Conservation (phyloP, 1,140 invertebrate genomes). For the Oncopeltus fasciatus region DNA sequence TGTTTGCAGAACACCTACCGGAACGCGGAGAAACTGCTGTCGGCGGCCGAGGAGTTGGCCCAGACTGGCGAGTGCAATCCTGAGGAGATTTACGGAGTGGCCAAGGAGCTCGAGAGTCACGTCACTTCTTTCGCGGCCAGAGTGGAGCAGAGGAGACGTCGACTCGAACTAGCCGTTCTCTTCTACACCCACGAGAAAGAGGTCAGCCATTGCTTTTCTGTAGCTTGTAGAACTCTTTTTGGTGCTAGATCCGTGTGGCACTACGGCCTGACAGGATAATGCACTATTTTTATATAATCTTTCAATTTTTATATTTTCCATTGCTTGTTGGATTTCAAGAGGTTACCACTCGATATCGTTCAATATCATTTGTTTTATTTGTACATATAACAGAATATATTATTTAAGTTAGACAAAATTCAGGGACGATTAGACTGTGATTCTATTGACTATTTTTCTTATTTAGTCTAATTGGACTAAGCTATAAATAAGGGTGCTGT, state of each 20-base stretch:
- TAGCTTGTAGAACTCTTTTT: neutral
- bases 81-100: conserved; percentile 86
- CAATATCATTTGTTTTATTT: neutral
- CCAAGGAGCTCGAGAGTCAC: conserved; percentile 79
- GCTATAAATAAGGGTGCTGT: too few species aligned
- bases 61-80: conserved; percentile 91
- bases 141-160: conserved; percentile 77
- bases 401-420: too few species aligned
- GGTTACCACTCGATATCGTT: neutral
- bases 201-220: conserved; percentile 35
- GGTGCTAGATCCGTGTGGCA: neutral
- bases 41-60: conserved; percentile 88
- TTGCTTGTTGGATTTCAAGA: neutral
- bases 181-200: conserved; percentile 95
- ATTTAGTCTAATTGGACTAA: too few species aligned
- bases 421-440: too few species aligned
- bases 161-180: conserved; percentile 82
- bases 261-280: neutral
- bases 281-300: too few species aligned
- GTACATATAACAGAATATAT: neutral
- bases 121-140: conserved; percentile 84
- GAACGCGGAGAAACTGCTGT: conserved; percentile 91
- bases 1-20: conserved; percentile 86
- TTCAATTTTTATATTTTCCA: too few species aligned
- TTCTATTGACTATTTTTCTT: too few species aligned